phyloP scores from a whole-genome alignment of 2,113 vertebrate species.

The Apeltes quadracus region DNA sequence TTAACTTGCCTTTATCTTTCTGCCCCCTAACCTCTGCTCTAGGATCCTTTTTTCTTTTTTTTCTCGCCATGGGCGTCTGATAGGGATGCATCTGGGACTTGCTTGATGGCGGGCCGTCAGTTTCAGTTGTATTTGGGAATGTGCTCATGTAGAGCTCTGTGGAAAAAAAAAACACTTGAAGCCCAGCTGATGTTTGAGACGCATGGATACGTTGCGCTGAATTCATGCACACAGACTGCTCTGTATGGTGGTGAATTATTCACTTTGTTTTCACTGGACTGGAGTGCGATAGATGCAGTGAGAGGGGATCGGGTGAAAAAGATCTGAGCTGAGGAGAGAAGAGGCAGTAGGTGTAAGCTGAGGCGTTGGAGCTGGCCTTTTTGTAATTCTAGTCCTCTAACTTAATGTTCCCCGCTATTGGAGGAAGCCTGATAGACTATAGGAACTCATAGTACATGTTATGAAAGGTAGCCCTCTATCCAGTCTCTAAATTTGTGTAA shows the following conservation, averaged over 20 bases:
- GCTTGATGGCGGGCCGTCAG: conserved; percentile 10
- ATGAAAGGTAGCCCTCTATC: conserved; percentile 1
- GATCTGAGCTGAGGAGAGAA: conserved; percentile 54
- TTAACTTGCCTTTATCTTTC: conserved; percentile 45
- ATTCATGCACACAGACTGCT: conserved; percentile 53
- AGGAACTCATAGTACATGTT: conserved; percentile 11
- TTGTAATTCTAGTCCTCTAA: conserved; percentile 67
- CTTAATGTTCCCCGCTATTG: conserved; percentile 47
- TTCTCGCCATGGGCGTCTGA: conserved; percentile 5
- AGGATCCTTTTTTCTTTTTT: conserved; percentile 6
- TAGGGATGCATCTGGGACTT: conserved; percentile 1
- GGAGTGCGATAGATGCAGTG: conserved; percentile 48
- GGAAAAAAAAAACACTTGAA: conserved; percentile 15
- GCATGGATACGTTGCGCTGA: conserved; percentile 53
- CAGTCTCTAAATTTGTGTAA: background rate
- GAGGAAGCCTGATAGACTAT: conserved; percentile 32
- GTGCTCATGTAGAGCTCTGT: conserved; percentile 23
- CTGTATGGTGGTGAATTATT: conserved; percentile 75
- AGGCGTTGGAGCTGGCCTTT: conserved; percentile 48
- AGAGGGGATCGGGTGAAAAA: conserved; percentile 48
- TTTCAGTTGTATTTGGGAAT: conserved; percentile 25
- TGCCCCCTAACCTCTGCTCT: conserved; percentile 18
- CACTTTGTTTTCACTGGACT: conserved; percentile 76
- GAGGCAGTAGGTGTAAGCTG: conserved; percentile 52
- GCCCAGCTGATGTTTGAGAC: conserved; percentile 44